Percentiles rank a stretch among this genome's conserved stretches.
These are phyloP conservation scores for Ennomos quercinarius DNA, from an alignment of 2,888 invertebrate genomes.

Conservation along the genomic window DNA sequence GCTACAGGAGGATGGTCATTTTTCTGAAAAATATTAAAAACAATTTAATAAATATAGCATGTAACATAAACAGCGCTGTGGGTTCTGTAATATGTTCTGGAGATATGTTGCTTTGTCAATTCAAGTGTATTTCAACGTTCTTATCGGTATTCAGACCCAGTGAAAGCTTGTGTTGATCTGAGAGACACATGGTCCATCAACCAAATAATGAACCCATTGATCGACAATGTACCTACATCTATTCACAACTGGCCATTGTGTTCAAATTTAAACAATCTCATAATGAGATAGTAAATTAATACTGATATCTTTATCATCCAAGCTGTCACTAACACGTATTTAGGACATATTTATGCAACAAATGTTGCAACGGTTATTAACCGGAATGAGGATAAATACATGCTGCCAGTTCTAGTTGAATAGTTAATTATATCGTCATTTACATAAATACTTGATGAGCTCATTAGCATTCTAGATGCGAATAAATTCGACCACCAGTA, in stretches of 20 bases:
- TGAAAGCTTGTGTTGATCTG: neutral
- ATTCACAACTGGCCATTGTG: constrained; percentile 37
- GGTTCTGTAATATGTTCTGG: no score
- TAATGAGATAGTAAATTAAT: constrained; percentile 35
- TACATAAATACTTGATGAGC: constrained; percentile 31
- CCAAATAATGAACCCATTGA: constrained; percentile 11
- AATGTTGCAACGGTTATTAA: constrained; percentile 28
- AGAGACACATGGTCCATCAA: neutral
- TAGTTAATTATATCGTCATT: constrained; percentile 36
- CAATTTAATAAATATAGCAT: constrained; percentile 17
- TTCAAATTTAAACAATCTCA: constrained; percentile 38
- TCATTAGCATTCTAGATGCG: constrained; percentile 10
- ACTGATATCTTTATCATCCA: constrained; percentile 31
- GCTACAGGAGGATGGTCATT: constrained; percentile 82
- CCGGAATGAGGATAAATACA: constrained; percentile 37
- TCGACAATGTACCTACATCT: constrained; percentile 6
- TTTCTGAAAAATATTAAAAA: constrained; percentile 64
- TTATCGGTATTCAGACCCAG: neutral
- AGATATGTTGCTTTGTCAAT: no score
- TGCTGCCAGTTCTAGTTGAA: constrained; percentile 32
- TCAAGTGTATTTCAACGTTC: neutral
- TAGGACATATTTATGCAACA: constrained; percentile 28
- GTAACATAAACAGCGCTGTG: constrained; percentile 2
- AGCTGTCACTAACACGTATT: constrained; percentile 22
- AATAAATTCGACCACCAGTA: constrained; percentile 11